Conservation (phyloP, 2,888 invertebrate species). For the Alloscopus bannaensis region DNA sequence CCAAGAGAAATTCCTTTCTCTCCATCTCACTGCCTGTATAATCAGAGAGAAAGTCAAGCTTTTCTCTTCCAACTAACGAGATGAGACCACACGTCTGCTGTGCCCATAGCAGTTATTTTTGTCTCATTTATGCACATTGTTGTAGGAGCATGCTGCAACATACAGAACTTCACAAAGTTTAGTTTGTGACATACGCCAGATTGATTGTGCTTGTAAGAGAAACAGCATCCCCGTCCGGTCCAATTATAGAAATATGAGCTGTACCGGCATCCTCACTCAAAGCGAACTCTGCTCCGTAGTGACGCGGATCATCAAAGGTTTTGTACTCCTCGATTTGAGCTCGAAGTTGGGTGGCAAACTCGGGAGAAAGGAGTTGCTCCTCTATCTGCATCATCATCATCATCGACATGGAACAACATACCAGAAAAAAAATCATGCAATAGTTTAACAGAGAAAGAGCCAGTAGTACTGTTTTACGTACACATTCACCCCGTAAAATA, state of each 20-base stretch:
- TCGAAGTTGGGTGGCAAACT: slow-evolving; percentile 74
- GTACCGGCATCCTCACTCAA: slow-evolving; percentile 77
- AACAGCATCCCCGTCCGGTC: slow-evolving; percentile 78
- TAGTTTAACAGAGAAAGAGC: neutral
- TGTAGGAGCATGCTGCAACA: no score
- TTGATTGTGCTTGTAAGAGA: slow-evolving; percentile 78
- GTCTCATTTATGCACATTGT: no score
- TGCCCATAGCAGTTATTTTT: no score
- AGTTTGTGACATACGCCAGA: slow-evolving; percentile 75
- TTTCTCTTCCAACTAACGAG: no score
- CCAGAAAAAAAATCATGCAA: neutral
- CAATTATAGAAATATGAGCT: slow-evolving; percentile 78
- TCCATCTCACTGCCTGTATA: no score
- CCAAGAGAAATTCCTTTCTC: no score
- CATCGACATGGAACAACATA: neutral
- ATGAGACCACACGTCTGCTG: no score
- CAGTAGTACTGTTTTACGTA: neutral
- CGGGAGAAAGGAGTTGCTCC: slow-evolving; percentile 74
- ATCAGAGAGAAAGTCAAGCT: no score
- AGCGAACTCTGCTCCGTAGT: slow-evolving; percentile 75
- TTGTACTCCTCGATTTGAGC: slow-evolving; percentile 74
- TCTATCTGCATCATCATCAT: slow-evolving; percentile 32
- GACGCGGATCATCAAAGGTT: slow-evolving; percentile 74
- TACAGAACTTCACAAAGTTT: neutral
- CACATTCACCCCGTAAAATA: neutral